A percentile compares a stretch with the other conserved stretches of the same genome.
Evolutionary conservation across 2,888 invertebrate species (phyloP).

Genomic region (Scaptomyza cyrtandrae): DNA sequence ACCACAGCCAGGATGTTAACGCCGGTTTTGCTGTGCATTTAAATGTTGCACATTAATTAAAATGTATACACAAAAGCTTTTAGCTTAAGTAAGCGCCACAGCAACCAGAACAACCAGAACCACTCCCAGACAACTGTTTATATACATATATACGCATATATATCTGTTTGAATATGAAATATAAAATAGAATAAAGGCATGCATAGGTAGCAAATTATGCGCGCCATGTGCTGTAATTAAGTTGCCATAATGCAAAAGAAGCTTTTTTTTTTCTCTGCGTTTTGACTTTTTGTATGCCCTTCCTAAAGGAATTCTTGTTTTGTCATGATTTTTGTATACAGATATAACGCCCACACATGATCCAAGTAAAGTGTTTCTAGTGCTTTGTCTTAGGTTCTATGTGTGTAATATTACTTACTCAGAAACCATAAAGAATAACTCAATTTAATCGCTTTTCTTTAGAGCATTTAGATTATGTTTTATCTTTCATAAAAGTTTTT

Average conservation of each 20-base stretch:
- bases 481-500: background rate
- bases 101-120: slow-evolving; percentile 10
- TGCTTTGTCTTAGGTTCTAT: too few species aligned
- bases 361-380: too few species aligned
- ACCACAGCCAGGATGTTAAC: slow-evolving; percentile 44
- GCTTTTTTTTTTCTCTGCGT: slow-evolving; percentile 1
- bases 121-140: slow-evolving; percentile 36
- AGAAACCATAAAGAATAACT: too few species aligned
- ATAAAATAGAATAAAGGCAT: slow-evolving; percentile 50
- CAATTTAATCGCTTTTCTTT: background rate
- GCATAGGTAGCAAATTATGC: slow-evolving; percentile 65
- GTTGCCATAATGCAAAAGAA: slow-evolving; percentile 44
- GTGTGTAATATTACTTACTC: too few species aligned
- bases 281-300: background rate
- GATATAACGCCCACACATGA: background rate
- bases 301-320: background rate
- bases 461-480: background rate
- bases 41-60: slow-evolving; percentile 80
- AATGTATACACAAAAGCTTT: slow-evolving; percentile 79
- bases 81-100: slow-evolving; percentile 75
- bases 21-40: slow-evolving; percentile 70
- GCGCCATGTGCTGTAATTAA: slow-evolving; percentile 58
- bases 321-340: background rate
- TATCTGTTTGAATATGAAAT: slow-evolving; percentile 25
- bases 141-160: slow-evolving; percentile 5